Percentiles rank a stretch among this genome's conserved stretches.
Evolutionary conservation across 2,888 invertebrate species (phyloP).

Genomic region (Agrochola litura): DNA sequence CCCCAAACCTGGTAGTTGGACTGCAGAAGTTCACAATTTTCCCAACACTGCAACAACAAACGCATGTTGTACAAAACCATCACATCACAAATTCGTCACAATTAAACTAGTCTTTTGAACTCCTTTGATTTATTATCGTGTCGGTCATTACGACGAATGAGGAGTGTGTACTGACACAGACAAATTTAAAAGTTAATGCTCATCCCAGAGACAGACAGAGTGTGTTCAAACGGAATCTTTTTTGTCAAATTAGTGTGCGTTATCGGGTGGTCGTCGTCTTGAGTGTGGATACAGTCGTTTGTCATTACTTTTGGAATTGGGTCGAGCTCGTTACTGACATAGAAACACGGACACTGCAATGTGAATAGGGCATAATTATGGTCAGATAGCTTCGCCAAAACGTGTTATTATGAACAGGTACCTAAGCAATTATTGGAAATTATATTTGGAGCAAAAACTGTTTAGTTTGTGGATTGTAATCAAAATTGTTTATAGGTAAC

Average conservation of each 20-base stretch:
- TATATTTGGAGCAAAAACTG: constrained; percentile 22
- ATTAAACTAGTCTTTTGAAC: constrained; percentile 76
- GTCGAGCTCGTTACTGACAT: constrained; percentile 69
- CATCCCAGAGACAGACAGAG: constrained; percentile 65
- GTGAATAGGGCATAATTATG: constrained; percentile 36
- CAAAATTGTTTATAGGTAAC: neutral
- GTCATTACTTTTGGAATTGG: constrained; percentile 76
- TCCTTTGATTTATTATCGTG: constrained; percentile 73
- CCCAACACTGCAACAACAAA: constrained; percentile 93
- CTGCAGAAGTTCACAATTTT: constrained; percentile 93
- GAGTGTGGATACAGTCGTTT: constrained; percentile 76
- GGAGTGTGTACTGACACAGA: constrained; percentile 75
- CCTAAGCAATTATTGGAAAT: constrained; percentile 28
- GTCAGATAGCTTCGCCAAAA: constrained; percentile 31
- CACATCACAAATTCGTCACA: constrained; percentile 73
- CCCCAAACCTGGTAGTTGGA: constrained; percentile 94
- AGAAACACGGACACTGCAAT: constrained; percentile 54
- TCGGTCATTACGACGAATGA: constrained; percentile 76
- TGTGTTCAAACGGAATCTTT: constrained; percentile 71
- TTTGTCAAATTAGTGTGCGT: constrained; percentile 77
- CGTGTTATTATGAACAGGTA: constrained; percentile 23
- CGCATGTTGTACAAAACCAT: constrained; percentile 67
- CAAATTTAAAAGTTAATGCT: constrained; percentile 75
- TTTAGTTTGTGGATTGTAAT: constrained; percentile 18
- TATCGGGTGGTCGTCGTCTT: constrained; percentile 71